A percentile compares a stretch with the other conserved stretches of the same genome.
These are phyloP conservation scores for Clavelina lepadiformis DNA, from an alignment of 23 tunicate species.

Conservation along the genomic window DNA sequence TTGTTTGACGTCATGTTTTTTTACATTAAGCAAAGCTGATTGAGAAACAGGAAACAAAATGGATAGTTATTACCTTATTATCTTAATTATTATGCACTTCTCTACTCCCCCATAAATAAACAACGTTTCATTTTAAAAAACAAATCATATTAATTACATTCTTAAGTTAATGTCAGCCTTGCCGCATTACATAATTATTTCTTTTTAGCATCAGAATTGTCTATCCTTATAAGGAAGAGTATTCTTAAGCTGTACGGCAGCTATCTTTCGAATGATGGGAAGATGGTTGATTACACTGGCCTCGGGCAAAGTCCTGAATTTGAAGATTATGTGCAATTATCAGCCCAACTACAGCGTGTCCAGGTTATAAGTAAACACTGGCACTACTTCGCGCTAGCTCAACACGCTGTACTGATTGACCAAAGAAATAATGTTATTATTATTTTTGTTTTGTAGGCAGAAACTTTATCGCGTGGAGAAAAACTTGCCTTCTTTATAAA, in stretches of 20 bases:
- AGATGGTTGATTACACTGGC: constrained; percentile 78
- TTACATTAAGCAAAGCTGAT: too few species aligned
- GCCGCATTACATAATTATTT: too few species aligned
- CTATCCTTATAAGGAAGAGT: constrained; percentile 31
- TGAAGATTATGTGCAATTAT: constrained; percentile 40
- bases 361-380: constrained; percentile 7
- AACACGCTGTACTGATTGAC: background rate
- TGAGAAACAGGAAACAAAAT: too few species aligned
- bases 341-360: constrained; percentile 66
- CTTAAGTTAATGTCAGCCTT: too few species aligned
- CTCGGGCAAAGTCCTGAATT: constrained; percentile 55
- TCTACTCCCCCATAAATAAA: too few species aligned
- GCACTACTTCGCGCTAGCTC: background rate
- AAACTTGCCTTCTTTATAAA: constrained; percentile 88
- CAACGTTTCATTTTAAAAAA: too few species aligned
- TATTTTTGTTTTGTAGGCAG: constrained; percentile 20
- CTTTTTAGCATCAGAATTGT: constrained; percentile 38
- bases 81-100: too few species aligned
- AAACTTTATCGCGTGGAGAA: constrained; percentile 46
- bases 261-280: constrained; percentile 67
- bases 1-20: too few species aligned
- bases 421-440: background rate
- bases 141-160: too few species aligned
- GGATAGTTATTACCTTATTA: too few species aligned
- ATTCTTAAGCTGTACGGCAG: constrained; percentile 62